Percentiles rank a stretch among this genome's conserved stretches.
phyloP scores from a whole-genome alignment of 2,888 invertebrate genomes.

The Drosophila greeni region DNA sequence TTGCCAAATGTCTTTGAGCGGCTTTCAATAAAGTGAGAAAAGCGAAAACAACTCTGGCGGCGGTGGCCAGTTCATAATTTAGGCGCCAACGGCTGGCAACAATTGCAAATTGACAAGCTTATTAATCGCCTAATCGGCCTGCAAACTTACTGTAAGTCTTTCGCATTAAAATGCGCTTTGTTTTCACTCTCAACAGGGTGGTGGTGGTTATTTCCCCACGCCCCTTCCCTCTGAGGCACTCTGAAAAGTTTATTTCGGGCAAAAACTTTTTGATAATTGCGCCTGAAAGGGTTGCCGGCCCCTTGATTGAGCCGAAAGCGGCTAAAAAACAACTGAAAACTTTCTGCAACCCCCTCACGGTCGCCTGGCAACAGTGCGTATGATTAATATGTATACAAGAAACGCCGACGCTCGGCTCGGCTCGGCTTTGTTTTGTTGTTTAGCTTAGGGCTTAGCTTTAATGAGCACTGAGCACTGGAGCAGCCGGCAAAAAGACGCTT shows the following conservation, averaged over 20 bases:
- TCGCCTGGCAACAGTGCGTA: constrained; percentile 45
- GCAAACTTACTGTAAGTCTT: constrained; percentile 68
- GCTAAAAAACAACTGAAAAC: constrained; percentile 35
- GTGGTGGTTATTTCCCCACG: not conserved
- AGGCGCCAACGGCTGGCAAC: constrained; percentile 63
- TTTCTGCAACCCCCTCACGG: constrained; percentile 22
- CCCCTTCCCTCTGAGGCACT: not conserved
- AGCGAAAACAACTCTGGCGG: constrained; percentile 39
- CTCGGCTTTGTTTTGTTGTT: constrained; percentile 32
- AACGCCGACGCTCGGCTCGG: constrained; percentile 5
- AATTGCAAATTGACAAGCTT: constrained; percentile 72
- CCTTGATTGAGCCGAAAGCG: constrained; percentile 38
- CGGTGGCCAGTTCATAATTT: constrained; percentile 60
- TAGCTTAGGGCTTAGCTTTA: constrained; percentile 59
- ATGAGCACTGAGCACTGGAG: constrained; percentile 45
- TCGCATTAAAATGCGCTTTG: constrained; percentile 61
- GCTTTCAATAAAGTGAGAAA: constrained; percentile 51
- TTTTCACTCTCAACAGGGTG: constrained; percentile 23
- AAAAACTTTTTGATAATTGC: constrained; percentile 70
- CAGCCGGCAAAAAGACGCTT: constrained; percentile 47
- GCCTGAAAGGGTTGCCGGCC: constrained; percentile 61
- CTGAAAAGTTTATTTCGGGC: constrained; percentile 52
- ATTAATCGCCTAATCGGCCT: constrained; percentile 74
- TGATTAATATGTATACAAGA: constrained; percentile 47
- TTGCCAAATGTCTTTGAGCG: constrained; percentile 59